Evolutionary conservation across 2,888 invertebrate genomes (phyloP), one percentile per base, ranked within the genome.

Genomic region (Hyposoter didymator): DNA sequence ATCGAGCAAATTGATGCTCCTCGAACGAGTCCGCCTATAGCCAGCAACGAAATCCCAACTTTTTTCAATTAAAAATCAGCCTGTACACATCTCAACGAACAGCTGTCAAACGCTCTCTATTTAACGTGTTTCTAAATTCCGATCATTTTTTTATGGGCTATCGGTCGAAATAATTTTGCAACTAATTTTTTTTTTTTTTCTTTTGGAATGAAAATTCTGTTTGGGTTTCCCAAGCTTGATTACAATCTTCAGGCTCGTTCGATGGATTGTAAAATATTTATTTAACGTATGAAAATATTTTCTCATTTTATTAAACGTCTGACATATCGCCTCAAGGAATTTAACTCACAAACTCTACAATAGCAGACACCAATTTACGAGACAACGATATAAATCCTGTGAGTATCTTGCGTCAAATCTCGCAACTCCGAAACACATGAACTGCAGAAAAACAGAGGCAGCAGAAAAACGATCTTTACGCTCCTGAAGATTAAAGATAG

Each of bases 31-130:
- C 62, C 74, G 45, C 62, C 73, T 73, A 59, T 43, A 19, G 22
- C n/a, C 35, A 73, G 28, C 22, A 76, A 43, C 28, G 17, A 66
- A 59, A 55, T 86, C 88, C 84, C 74, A 89, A 90, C 90, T 92
- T 91, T 91, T 93, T 92, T 92, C 91, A 92, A 92, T 92, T 92
- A 92, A 91, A 92, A 83, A 78, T 86, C 80, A 55, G 78, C 62
- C 80, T 52, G 43, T 19, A 83, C 73, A 78, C 5, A 28, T 83
- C 80, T 73, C 52, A 82, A 85, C 88, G 88, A 88, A 91, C 92
- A 92, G 92, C 92, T 92, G 92, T 91, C 91, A 90, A 91, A 91
- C 89, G 88, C 78, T 85, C 79, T 84, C 74, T 83, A 64, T 82
- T 78, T 64, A 43, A 55, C 14, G 19, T 73, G 22, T 52, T 59